Evolutionary conservation across 2,113 vertebrate genomes (phyloP), one percentile per base, ranked within the genome.

Genomic region (Elephantulus edwardii): DNA sequence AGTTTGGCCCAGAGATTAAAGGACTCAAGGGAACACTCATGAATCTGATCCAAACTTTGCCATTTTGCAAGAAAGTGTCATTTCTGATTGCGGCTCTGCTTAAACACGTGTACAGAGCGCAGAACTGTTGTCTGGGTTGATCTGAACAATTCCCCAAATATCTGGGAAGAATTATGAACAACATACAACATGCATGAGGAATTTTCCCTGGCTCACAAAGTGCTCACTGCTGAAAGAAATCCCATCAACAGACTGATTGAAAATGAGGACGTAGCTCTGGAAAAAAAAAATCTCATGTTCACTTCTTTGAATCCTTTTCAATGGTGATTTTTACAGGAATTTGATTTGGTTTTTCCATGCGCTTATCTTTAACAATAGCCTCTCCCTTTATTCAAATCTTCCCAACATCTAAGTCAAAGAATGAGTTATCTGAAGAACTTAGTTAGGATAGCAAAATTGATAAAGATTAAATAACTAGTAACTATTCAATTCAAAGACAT

Each of bases 61-160:
- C 40, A 48, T 76, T 86, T 88, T 83, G 72, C 60, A 74, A 52
- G 24, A 24, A 72, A 84, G 13, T 80, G 80, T 90, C 86, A 77
- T 54, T 96, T 93, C 58, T 93, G 76, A 86, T 93, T 75, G 46
- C 33, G 54, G 30, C 38, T 82, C 46, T 91, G 68, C 70, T 77
- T 83, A 71, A 83, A 71, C 50, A 70, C 46, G 80, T 82, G 58
- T 26, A 44, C 44, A 77, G 72, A 91, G 42, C 26, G 42, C 33
- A 13, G 30, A 74, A 70, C 35, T 83, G 38, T 80, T 77, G 52
- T 62, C 74, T 77, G 58, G 30, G 52, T 68, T 44, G 35, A 54
- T 88, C 16, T 79, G 71, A 86, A 86, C 75, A 80, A 72, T 93
- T 56, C 28, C 72, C n/a, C 22, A 75, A 26, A 42, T 84, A 71